Conservation (phyloP, 2,113 vertebrate genomes). For the Bubalus kerabau region DNA sequence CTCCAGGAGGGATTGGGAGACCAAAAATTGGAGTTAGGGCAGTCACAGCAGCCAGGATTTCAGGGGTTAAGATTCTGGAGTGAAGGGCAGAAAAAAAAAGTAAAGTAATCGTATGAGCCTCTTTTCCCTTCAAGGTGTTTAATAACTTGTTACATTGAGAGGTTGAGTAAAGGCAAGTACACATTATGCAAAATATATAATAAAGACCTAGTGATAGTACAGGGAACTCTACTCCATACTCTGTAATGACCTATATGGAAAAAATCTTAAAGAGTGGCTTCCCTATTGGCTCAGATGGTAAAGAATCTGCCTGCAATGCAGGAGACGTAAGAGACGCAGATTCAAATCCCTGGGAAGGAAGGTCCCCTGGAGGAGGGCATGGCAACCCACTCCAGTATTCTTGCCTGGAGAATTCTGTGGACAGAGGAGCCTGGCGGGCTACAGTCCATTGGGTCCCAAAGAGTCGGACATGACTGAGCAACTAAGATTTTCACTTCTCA, state of each 20-base stretch:
- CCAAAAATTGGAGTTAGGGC: neutral
- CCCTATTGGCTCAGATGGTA: neutral
- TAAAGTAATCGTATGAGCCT: neutral
- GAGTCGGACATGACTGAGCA: neutral
- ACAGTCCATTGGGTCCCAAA: neutral
- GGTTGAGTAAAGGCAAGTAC: neutral
- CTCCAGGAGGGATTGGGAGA: too few relatives aligned
- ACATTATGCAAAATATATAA: neutral
- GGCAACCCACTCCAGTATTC: neutral
- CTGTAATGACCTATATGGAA: neutral
- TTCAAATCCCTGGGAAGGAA: neutral
- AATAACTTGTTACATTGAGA: neutral
- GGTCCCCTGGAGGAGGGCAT: neutral
- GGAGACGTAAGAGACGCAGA: neutral
- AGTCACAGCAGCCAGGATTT: neutral
- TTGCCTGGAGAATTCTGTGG: neutral
- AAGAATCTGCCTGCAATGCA: neutral
- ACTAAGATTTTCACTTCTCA: neutral
- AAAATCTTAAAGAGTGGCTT: neutral
- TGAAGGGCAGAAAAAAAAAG: neutral
- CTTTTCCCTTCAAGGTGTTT: neutral
- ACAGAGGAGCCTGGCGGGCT: neutral
- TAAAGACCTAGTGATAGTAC: neutral
- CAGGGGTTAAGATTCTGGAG: neutral
- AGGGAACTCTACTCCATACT: neutral